Evolutionary conservation across 2,888 invertebrate genomes (phyloP).

Genomic region (Stenotaenia linearis): DNA sequence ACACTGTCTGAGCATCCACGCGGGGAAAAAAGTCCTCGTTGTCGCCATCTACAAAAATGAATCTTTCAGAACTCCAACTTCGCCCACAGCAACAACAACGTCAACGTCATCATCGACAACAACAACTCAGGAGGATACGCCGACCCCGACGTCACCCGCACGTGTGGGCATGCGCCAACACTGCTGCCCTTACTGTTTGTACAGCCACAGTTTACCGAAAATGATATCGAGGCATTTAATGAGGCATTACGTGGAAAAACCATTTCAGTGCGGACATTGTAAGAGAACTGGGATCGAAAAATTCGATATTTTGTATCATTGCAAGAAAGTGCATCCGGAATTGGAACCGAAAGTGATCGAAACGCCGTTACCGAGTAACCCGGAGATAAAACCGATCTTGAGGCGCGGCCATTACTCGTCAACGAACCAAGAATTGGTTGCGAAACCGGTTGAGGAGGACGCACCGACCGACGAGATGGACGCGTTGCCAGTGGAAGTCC

Average conservation of each 20-base stretch:
- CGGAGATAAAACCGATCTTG: constrained; percentile 30
- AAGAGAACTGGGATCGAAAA: constrained; percentile 30
- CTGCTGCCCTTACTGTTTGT: constrained; percentile 31
- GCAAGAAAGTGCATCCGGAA: constrained; percentile 28
- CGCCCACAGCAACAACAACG: background rate
- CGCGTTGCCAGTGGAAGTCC: background rate
- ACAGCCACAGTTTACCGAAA: constrained; percentile 30
- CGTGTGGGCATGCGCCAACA: background rate
- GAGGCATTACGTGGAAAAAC: constrained; percentile 31
- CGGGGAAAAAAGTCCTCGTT: constrained; percentile 14
- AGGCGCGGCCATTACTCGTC: background rate
- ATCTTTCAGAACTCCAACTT: background rate
- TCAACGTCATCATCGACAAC: background rate
- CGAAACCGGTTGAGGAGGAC: background rate
- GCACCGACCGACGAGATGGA: background rate
- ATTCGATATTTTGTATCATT: constrained; percentile 29
- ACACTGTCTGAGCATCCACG: constrained; percentile 29
- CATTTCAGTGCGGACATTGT: constrained; percentile 32
- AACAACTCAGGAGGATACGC: background rate
- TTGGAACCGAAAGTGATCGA: constrained; percentile 24
- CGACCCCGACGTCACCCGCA: background rate
- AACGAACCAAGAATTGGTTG: background rate
- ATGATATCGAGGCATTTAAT: constrained; percentile 27
- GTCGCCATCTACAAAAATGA: background rate
- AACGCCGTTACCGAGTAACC: constrained; percentile 27